Conservation (phyloP, 2,888 invertebrate species). For the Erebia epiphron region DNA sequence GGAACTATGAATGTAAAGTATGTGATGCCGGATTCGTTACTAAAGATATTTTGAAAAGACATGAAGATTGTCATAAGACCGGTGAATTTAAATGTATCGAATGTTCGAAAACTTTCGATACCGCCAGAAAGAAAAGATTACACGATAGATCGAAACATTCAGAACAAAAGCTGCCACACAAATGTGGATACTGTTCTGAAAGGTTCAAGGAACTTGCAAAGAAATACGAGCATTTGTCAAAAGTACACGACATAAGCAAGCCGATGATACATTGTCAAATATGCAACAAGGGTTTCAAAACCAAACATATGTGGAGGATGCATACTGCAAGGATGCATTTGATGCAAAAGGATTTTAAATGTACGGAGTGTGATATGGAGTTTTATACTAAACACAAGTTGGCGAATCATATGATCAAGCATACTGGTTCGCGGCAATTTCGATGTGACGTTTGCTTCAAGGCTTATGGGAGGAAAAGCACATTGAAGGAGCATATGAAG, state of each 20-base stretch:
- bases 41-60: conserved; percentile 47
- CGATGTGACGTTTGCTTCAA: conserved; percentile 58
- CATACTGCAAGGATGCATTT: conserved; percentile 60
- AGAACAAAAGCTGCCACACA: conserved; percentile 50
- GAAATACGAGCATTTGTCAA: conserved; percentile 53
- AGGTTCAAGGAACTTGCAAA: conserved; percentile 55
- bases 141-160: conserved; percentile 71
- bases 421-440: conserved; percentile 56
- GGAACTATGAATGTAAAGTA: conserved; percentile 48
- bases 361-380: conserved; percentile 54
- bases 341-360: conserved; percentile 55
- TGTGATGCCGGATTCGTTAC: conserved; percentile 52
- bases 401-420: conserved; percentile 59
- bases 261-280: conserved; percentile 55
- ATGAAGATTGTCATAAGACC: conserved; percentile 60
- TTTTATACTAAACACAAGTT: conserved; percentile 55
- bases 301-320: conserved; percentile 51
- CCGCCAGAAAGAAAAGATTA: conserved; percentile 64
- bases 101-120: conserved; percentile 74
- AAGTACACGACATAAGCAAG: conserved; percentile 50
- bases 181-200: conserved; percentile 56
- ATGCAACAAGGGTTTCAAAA: conserved; percentile 56
- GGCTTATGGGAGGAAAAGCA: conserved; percentile 56
- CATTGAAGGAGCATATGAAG: conserved; percentile 60
- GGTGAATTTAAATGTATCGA: conserved; percentile 60